Base-by-base conservation (phyloP, 2,888 invertebrate genomes). In the Poecilus cupreus region DNA sequence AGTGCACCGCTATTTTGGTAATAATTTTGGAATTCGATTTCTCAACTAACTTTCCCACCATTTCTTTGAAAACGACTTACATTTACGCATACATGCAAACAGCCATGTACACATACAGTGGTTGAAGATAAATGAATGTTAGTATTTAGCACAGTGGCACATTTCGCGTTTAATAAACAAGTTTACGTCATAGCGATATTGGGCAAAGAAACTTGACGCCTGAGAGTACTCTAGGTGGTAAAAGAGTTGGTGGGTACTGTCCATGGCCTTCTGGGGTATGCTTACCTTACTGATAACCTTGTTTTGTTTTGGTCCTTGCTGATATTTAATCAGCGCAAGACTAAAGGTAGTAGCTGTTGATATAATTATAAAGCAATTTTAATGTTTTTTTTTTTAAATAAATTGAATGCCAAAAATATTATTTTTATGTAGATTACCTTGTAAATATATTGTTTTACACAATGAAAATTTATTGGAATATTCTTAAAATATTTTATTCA, bases 81-180 rank as follows among this genome's bases (percentile, higher is more conserved):
- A 68, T 13, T 51, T 10, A 13, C 60, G 10, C 26, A 68, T 16
- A 68, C 39, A 43, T 24, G 26, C 74, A 51, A 24, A 72, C 72
- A 60, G n/a, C 3, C 43, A 43, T 60, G 16, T 18, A 46, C 46
- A 49, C 8, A 75, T 49, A 26, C 24, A 51, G 3, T 16, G 26
- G 0, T 16, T 49, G 72, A 8, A 72, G 24, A 46, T 54, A 37
- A 57, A 78, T 46, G 57, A 64, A 46, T 64, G 46, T 43, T 16
- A 57, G 78, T 79, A 79, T 79, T 79, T 79, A 79, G 79, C 70
- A 70, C 79, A 79, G 49, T 79, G 79, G 51, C 79, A 79, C 49
- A 79, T 79, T 79, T 79, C 60, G 68, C 64, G 49, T 68, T 32
- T 37, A 49, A 64, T 79, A 79, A 79, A 64, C 64, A 79, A 43